Evolutionary conservation across 2,797 vertebrate species (phyloP).

Genomic region (Melanotaenia nigrans): DNA sequence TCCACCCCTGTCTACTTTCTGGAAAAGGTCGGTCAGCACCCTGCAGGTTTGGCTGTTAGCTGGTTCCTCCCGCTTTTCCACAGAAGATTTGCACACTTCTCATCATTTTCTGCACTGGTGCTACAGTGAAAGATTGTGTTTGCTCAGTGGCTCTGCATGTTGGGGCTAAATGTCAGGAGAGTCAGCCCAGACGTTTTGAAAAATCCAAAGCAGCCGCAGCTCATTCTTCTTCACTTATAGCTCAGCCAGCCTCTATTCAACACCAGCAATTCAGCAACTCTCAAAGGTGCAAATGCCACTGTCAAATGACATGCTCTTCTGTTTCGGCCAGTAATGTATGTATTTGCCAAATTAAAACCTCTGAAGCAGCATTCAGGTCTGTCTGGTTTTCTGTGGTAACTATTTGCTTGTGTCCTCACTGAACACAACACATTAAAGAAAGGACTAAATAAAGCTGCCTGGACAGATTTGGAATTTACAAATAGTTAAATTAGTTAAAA

Average conservation of each 20-base stretch:
- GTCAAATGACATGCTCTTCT: slow-evolving; percentile 20
- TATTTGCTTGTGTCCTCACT: neutral
- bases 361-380: neutral
- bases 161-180: slow-evolving; percentile 64
- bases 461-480: neutral
- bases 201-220: slow-evolving; percentile 46
- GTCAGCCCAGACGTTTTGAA: slow-evolving; percentile 45
- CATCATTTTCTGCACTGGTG: slow-evolving; percentile 35
- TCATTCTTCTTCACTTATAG: slow-evolving; percentile 44
- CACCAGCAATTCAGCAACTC: slow-evolving; percentile 4
- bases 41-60: neutral
- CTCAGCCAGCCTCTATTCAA: slow-evolving; percentile 35
- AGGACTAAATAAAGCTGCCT: neutral
- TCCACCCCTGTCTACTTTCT: neutral
- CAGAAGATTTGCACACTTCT: slow-evolving; percentile 18
- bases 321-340: neutral
- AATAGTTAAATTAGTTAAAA: neutral
- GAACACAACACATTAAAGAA: neutral
- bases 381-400: neutral
- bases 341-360: slow-evolving; percentile 17
- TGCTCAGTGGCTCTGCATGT: slow-evolving; percentile 54
- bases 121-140: slow-evolving; percentile 49
- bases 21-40: neutral
- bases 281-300: slow-evolving; percentile 20
- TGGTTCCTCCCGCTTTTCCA: neutral